Evolutionary conservation across 2,113 vertebrate species (phyloP).

Genomic region (Cynocephalus volans): DNA sequence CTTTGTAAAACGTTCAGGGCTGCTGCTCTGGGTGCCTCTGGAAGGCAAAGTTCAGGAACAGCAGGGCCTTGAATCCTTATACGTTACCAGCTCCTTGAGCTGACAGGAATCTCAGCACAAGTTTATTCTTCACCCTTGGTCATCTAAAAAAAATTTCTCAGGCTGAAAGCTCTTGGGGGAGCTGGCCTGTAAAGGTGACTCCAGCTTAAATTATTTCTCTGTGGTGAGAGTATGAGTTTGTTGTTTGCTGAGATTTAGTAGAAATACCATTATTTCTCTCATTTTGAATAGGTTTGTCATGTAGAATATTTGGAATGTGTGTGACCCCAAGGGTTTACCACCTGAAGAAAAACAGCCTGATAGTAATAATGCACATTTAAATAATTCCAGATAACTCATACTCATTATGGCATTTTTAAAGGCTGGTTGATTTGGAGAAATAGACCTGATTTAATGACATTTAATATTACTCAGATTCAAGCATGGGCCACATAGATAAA

Average conservation of each 20-base stretch:
- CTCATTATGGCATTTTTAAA: not conserved
- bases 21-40: not conserved
- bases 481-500: not conserved
- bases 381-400: conserved; percentile 19
- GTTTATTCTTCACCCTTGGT: not conserved
- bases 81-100: not conserved
- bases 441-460: not conserved
- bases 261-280: not conserved
- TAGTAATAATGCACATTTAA: not conserved
- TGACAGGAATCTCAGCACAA: not conserved
- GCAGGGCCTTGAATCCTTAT: not conserved
- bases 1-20: not conserved
- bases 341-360: not conserved
- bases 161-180: not conserved
- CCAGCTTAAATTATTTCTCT: not conserved
- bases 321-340: not conserved
- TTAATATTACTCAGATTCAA: not conserved
- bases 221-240: not conserved
- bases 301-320: conserved; percentile 9
- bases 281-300: not conserved
- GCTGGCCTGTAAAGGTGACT: not conserved
- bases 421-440: not conserved
- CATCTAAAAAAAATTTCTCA: not conserved
- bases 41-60: not conserved
- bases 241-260: not conserved